Percentiles rank a stretch among this genome's conserved stretches.
Evolutionary conservation across 2,113 vertebrate genomes (phyloP).

Genomic region (Heterocephalus glaber): DNA sequence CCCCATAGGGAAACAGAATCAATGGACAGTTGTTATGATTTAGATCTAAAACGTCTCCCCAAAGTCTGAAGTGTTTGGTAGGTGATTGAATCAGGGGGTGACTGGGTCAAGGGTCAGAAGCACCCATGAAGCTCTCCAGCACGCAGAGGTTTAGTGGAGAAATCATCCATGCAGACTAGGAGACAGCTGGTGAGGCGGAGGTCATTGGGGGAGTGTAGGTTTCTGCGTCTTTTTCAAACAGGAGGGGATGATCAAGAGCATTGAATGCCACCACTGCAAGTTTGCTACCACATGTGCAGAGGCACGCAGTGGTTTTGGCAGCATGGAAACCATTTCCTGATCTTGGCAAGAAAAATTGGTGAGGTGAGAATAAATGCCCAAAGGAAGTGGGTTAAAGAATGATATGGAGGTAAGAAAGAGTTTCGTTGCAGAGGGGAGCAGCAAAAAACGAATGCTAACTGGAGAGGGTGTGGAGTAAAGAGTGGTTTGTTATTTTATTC

Average conservation of each 20-base stretch:
- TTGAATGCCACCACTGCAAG: neutral
- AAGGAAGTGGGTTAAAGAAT: neutral
- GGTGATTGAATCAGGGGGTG: neutral
- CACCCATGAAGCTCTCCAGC: neutral
- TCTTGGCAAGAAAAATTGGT: neutral
- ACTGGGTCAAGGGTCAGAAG: neutral
- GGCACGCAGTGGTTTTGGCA: neutral
- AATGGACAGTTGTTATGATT: neutral
- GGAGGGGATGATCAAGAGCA: neutral
- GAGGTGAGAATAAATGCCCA: neutral
- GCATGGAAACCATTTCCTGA: neutral
- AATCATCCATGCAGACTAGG: neutral
- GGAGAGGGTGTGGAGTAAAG: neutral
- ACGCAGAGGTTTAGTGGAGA: neutral
- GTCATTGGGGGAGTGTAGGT: neutral
- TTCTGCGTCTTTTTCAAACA: neutral
- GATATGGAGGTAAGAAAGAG: neutral
- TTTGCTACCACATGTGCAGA: neutral
- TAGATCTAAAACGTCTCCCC: neutral
- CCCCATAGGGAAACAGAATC: neutral
- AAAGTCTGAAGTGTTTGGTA: neutral
- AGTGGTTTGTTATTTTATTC: neutral
- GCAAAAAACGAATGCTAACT: neutral
- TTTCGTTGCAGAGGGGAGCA: neutral
- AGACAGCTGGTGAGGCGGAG: neutral